phyloP scores from a whole-genome alignment of 92 coral and sea anemone genomes.

The Pocillopora grandis region DNA sequence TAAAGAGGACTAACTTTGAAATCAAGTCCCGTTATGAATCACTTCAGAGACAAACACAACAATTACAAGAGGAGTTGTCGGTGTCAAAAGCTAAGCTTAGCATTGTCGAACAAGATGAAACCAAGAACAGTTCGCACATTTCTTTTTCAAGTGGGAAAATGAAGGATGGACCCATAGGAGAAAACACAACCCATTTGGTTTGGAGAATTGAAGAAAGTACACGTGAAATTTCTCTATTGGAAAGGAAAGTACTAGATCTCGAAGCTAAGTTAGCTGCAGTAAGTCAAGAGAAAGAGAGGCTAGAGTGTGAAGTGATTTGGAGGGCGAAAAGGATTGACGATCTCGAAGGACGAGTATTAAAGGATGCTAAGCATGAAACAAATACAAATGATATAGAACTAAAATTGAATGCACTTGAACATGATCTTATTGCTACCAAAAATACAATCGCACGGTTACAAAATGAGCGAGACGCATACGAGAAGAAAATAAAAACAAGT shows the following conservation, averaged over 20 bases:
- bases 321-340: slow-evolving; percentile 50
- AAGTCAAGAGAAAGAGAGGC: slow-evolving; percentile 25
- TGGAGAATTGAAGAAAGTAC: slow-evolving; percentile 32
- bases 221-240: slow-evolving; percentile 30
- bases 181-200: background rate
- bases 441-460: slow-evolving; percentile 45
- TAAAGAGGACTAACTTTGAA: slow-evolving; percentile 64
- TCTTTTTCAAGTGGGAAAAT: background rate
- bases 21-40: slow-evolving; percentile 60
- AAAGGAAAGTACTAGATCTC: slow-evolving; percentile 28
- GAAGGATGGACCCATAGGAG: background rate
- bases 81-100: slow-evolving; percentile 1
- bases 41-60: slow-evolving; percentile 57
- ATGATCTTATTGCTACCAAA: slow-evolving; percentile 35
- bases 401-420: slow-evolving; percentile 37
- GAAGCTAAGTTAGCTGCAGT: slow-evolving; percentile 33
- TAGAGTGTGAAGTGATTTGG: slow-evolving; percentile 51
- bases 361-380: slow-evolving; percentile 12
- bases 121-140: background rate
- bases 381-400: slow-evolving; percentile 33
- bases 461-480: slow-evolving; percentile 33
- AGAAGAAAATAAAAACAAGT: slow-evolving; percentile 31
- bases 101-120: background rate
- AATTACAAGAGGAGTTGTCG: slow-evolving; percentile 54
- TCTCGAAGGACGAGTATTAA: slow-evolving; percentile 39